Base-by-base conservation (phyloP, 2,797 vertebrate species). In the Lindbergichthys nudifrons region DNA sequence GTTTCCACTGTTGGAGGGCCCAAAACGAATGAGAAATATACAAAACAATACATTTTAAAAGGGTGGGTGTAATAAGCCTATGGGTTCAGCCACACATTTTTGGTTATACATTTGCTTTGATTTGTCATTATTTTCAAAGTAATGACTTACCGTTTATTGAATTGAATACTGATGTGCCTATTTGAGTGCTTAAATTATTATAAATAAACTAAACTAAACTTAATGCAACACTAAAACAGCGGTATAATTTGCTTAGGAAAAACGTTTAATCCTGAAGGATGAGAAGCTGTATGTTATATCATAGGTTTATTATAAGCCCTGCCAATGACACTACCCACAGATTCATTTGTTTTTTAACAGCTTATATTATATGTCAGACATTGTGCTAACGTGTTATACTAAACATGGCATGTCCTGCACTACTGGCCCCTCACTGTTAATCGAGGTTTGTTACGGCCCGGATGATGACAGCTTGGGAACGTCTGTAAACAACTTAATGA, bases 401-500 rank as follows among this genome's bases (percentile, higher is more conserved):
- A 58, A 88, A 63, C 60, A 68, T 62, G 42, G 66, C 10, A 68
- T 59, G 41, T 60, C 66, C 65, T 73, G 72, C 62, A 47, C 47
- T 46, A 56, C 68, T 52, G 63, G 60, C 32, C 48, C 10, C 30
- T 15, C n/a, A 41, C 14, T 1, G 9, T 74, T 59, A 30, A 81
- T 62, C 69, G 75, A 80, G 39, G 30, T 61, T 56, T 61, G 32
- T 77, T 69, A 60, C n/a, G 10, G 66, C 15, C 30, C 30, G 26
- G 21, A 5, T 41, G 36, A 45, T 48, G 57, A 70, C 65, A 76
- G 62, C 76, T 78, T 21, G 18, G 76, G 42, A 70, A 70, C 62
- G 51, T 71, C 75, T 62, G 77, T 80, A 82, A 83, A 79, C 41
- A 75, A 83, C 75, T 77, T 82, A 79, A 78, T 59, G 41, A 62